A percentile compares a stretch with the other conserved stretches of the same genome.
Evolutionary conservation across 64 coral and sea anemone species (phyloP).

Genomic region (Porites lutea): DNA sequence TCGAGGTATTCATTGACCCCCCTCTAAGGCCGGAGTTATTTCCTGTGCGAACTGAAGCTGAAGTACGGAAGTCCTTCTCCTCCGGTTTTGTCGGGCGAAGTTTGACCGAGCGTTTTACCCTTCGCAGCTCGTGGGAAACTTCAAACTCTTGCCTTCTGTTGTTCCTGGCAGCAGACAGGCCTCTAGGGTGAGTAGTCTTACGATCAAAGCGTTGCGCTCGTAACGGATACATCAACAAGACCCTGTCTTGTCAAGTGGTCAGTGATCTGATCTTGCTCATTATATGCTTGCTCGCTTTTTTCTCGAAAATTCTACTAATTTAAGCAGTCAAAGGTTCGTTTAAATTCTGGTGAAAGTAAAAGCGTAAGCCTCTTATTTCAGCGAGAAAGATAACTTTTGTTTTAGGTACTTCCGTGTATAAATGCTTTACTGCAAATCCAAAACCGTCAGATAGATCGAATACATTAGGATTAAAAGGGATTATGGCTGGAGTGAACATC

Average conservation of each 20-base stretch:
- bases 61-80: conserved; percentile 16
- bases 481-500: neutral
- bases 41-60: conserved; percentile 3
- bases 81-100: neutral
- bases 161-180: conserved; percentile 21
- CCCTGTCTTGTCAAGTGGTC: too few relatives aligned
- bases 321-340: neutral
- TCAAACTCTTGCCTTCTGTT: neutral
- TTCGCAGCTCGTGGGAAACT: neutral
- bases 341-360: neutral
- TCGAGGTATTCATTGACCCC: conserved; percentile 1
- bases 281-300: neutral
- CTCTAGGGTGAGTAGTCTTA: conserved; percentile 15
- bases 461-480: neutral
- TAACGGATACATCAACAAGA: neutral
- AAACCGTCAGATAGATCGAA: neutral
- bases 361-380: neutral
- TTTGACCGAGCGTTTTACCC: neutral
- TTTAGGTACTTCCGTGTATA: conserved; percentile 16
- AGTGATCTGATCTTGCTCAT: neutral
- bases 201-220: neutral
- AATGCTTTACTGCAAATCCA: neutral
- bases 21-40: conserved; percentile 4
- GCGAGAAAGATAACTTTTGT: neutral
- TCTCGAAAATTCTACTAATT: neutral